Base-by-base conservation (phyloP, 2,888 invertebrate genomes). In the Machimus atricapillus region DNA sequence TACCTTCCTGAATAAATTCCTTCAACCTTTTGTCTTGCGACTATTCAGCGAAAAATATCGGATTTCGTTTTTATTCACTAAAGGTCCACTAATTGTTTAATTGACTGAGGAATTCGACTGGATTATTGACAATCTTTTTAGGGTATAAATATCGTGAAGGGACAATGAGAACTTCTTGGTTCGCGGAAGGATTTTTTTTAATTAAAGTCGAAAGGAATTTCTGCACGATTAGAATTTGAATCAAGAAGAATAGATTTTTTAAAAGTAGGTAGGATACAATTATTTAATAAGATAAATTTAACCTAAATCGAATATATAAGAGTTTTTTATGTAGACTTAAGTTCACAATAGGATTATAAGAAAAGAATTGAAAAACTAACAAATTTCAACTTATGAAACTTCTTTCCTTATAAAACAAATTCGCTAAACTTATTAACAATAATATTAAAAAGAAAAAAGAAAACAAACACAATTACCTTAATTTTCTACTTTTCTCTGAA, bases 21-120 rank as follows among this genome's bases (percentile, higher is more conserved):
- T 40, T 43, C 56, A 23, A 56, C 56, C 86, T 78, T 56, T 86
- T 86, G 78, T 86, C 73, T 86, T 86, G 58, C 31, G 19, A 23
- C 40, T 40, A 77, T 52, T 46, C 37, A 19, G 52, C 23, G 56
- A 23, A 86, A 86, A 85, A 79, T 86, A 88, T 88, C 87, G 73
- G 73, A 85, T 88, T 88, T 85, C 88, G 66, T 23, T 19, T 19
- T 66, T 43, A 52, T 31, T 79, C 27, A 73, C 81, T 86, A 56
- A 77, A 52, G 19, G 23, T 31, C 27, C 73, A 37, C 76, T 88
- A 88, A 88, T 86, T 88, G 88, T 88, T 88, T 88, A 88, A 88
- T 88, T 88, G 88, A 88, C 87, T 88, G 52, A 76, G 85, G 76
- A 74, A 74, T 76, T 74, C 52, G 31, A 73, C 23, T 66, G 40